A percentile compares a stretch with the other conserved stretches of the same genome.
phyloP scores from a whole-genome alignment of 2,113 vertebrate genomes.

The Panthera leo region DNA sequence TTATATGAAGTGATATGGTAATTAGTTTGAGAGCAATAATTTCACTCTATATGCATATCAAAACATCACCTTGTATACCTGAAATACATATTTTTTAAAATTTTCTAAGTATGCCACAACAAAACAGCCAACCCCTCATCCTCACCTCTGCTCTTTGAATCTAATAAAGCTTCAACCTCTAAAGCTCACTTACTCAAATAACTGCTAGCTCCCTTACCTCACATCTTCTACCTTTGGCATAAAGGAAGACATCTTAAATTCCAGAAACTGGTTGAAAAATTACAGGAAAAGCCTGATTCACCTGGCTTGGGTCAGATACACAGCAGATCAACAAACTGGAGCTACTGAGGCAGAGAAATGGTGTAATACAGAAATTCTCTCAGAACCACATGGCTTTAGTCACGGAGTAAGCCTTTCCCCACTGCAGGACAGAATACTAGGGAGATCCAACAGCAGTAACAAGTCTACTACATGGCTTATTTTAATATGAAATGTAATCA shows the following conservation, averaged over 20 bases:
- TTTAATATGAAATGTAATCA: not conserved
- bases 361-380: not conserved
- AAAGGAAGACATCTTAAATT: not conserved
- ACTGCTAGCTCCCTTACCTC: not conserved
- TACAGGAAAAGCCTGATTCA: not conserved
- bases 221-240: not conserved
- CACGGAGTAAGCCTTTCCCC: not conserved
- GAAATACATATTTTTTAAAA: not conserved
- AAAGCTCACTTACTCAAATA: not conserved
- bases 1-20: not conserved
- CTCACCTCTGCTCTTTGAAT: not conserved
- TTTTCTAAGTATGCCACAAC: not conserved
- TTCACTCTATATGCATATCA: not conserved
- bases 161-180: not conserved
- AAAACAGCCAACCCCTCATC: not conserved
- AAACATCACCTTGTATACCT: not conserved
- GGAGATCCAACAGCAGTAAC: not conserved
- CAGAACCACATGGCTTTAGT: not conserved
- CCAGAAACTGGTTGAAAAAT: not conserved
- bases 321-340: not conserved
- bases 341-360: not conserved
- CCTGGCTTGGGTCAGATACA: not conserved
- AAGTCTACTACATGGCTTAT: not conserved
- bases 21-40: not conserved
- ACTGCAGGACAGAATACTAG: not conserved